Evolutionary conservation across 1,140 invertebrate genomes (phyloP).

Genomic region (Psilanteris sp.): DNA sequence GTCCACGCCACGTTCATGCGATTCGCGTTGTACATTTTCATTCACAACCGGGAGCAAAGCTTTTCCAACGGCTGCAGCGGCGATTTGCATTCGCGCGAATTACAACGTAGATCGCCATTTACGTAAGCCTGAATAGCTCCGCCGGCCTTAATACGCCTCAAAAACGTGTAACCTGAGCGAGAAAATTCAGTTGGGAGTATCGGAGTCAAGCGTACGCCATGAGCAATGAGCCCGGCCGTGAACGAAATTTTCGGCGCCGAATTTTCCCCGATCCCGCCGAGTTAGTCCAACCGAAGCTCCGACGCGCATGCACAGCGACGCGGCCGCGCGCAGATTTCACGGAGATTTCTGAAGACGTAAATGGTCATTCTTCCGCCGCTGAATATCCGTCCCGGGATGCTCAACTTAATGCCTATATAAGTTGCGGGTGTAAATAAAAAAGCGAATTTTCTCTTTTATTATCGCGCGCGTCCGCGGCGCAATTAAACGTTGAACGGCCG

Average conservation of each 20-base stretch:
- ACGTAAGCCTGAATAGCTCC: too few species aligned
- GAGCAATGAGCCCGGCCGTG: too few species aligned
- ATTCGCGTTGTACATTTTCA: constrained; percentile 16
- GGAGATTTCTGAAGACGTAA: background rate
- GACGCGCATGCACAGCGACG: too few species aligned
- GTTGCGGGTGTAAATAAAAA: background rate
- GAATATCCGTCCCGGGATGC: background rate
- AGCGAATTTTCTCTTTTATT: background rate
- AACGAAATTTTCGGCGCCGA: too few species aligned
- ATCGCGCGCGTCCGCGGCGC: background rate
- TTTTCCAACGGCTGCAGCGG: constrained; percentile 6
- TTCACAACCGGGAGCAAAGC: constrained; percentile 11
- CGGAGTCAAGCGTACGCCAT: too few species aligned
- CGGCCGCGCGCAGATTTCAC: background rate
- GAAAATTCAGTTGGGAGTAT: too few species aligned
- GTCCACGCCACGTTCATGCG: too few species aligned
- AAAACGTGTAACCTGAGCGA: too few species aligned
- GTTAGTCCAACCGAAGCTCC: too few species aligned
- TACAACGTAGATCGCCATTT: background rate
- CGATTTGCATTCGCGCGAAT: constrained; percentile 7
- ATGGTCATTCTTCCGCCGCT: background rate
- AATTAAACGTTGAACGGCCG: constrained; percentile 10
- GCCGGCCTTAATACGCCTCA: background rate
- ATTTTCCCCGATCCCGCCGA: too few species aligned
- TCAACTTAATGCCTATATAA: constrained; percentile 9